Evolutionary conservation across 2,113 vertebrate genomes (phyloP), one percentile per base, ranked within the genome.

Genomic region (Canis aureus): DNA sequence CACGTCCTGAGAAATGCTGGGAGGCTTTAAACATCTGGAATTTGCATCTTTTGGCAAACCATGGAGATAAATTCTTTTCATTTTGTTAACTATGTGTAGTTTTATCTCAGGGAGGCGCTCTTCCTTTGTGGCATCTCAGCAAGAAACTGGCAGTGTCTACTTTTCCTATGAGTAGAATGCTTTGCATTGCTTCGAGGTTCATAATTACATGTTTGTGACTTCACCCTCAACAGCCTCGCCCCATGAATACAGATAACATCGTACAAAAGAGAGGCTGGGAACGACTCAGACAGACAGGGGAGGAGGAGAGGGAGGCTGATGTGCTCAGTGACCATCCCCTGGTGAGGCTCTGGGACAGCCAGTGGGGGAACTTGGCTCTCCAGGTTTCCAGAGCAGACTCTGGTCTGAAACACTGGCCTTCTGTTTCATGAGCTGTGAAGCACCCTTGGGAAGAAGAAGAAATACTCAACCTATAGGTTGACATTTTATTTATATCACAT

Each of bases 401-500:
- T 62, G 12, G 64, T 91, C 79, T 81, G 19, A 97, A 96, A 98
- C 96, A 98, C 95, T 93, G 92, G 91, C 95, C 91, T 97, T 98
- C 97, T 98, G 97, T 98, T 97, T 95, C 97, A 78, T 76, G 89
- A 86, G 20, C 93, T 97, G 88, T 94, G 97, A 96, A 83, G 97
- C 82, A 94, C 82, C 97, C 93, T 97, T 97, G 95, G 97, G 95
- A 98, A 98, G 97, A 96, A 93, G 93, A 91, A 97, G 95, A 95
- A 97, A 97, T 97, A 84, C 88, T 95, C 97, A 98, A 93, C 97
- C 85, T 83, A 93, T 88, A 91, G 95, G 88, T 83, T 98, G 97
- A 98, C 97, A 87, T 97, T 98, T 98, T 98, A 98, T 98, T 98
- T 98, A 98, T 97, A 97, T 98, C 97, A 94, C 98, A 95, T 97